Evolutionary conservation across 2,888 invertebrate species (phyloP), one percentile per base, ranked within the genome.

Genomic region (Sabellastarte sp.): DNA sequence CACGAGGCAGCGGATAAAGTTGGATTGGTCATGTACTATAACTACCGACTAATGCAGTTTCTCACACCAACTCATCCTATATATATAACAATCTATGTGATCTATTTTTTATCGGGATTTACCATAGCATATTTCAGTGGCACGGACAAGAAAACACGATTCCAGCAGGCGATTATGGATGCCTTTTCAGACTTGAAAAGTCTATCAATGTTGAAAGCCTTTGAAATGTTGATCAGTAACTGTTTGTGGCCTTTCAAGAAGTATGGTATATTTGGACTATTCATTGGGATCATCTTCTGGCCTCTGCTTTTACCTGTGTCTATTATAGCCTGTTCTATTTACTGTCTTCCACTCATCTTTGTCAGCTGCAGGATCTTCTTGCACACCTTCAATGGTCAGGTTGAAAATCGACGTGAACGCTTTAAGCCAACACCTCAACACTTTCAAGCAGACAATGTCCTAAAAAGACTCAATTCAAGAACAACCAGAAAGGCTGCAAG

Each of bases 281-380:
- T 80, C 0, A 32, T 79, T 0, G 77, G 74, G 20, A 76, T 79
- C 2, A 30, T 79, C 0, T 77, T 79, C 58, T 73, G 74, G 58
- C 66, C 73, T 0, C 3, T 77, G 0, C 70, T 76, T 0, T 59
- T 76, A 3, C 81, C 81, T 0, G 28, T 77, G 1, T 76, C 76
- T 53, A 33, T 68, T 3, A 20, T 76, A 2, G 68, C 77, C 0
- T 76, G 79, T 57, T 57, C 70, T 1, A 28, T 79, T 1, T 81
- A 80, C 60, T 77, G 77, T 33, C 67, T 81, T 30, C 81, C 81
- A 4, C 74, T 80, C 0, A 63, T 80, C 0, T 81, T 80, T 64
- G 68, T 81, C 0, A 74, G 77, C 0, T 78, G 77, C 61, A 67
- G 81, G 57, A 71, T 81, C 1, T 60, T 79, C 2, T 56, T 33